A percentile compares a stretch with the other conserved stretches of the same genome.
phyloP scores from a whole-genome alignment of 2,888 invertebrate species.

The Nasonovia ribisnigri region DNA sequence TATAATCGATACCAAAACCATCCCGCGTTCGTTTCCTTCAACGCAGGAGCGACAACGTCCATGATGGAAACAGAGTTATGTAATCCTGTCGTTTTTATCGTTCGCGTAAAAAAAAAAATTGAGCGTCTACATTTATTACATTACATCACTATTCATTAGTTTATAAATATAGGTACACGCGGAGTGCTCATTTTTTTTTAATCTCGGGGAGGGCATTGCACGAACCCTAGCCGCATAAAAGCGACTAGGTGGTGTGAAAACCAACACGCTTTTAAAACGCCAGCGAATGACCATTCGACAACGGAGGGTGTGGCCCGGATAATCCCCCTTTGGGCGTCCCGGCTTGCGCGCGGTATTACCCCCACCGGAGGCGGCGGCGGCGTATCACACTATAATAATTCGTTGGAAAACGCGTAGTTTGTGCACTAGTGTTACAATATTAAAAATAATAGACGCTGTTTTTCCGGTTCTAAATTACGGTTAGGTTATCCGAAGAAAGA shows the following conservation, averaged over 20 bases:
- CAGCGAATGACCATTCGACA: constrained; percentile 63
- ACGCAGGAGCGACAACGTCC: background rate
- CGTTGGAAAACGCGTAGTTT: background rate
- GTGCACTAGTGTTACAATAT: background rate
- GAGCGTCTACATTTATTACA: background rate
- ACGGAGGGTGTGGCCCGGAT: constrained; percentile 61
- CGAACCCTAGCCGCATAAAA: constrained; percentile 16
- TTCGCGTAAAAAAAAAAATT: background rate
- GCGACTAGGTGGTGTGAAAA: constrained; percentile 58
- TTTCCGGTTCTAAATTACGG: background rate
- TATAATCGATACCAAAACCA: background rate
- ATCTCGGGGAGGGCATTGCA: constrained; percentile 45
- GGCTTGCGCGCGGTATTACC: constrained; percentile 38
- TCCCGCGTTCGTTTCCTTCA: background rate
- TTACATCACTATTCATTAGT: too few species aligned
- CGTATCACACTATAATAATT: constrained; percentile 4
- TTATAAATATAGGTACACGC: background rate
- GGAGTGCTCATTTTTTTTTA: constrained; percentile 24
- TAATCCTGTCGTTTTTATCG: background rate
- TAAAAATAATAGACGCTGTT: background rate
- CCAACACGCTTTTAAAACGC: constrained; percentile 49
- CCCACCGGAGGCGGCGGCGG: constrained; percentile 26
- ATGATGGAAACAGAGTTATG: background rate
- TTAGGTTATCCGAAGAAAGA: background rate
- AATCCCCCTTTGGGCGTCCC: constrained; percentile 62